Evolutionary conservation across 2,113 vertebrate species (phyloP), one percentile per base, ranked within the genome.

Genomic region (Cheirogaleus medius): DNA sequence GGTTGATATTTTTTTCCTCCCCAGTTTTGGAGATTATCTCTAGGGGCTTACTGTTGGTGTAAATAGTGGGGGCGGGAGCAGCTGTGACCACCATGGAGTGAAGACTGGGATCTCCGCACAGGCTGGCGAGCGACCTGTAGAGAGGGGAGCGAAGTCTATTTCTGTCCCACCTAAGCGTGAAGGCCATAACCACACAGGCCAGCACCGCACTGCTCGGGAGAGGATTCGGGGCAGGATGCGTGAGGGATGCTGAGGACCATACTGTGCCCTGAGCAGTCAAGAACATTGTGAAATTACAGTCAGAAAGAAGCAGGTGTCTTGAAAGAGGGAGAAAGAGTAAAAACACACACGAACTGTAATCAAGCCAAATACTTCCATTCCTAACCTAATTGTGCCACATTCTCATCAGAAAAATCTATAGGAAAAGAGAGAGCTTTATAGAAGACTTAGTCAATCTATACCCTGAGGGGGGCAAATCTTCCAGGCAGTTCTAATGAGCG

Each of bases 241-340:
- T 39, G n/a, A 8, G 44, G 87, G 73, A 74, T 37, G 49, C 74
- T 37, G 25, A 68, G 81, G 86, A 13, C 81, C 85, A 89, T 23
- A 47, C 0, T 89, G 85, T 37, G 49, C 34, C 32, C 77, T 8
- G 77, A 93, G 77, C n/a, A 87, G 74, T 94, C 54, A 91, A 81
- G 96, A 94, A 87, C 87, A 63, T 3, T 64, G 86, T 71, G 81
- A 87, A 85, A 89, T 63, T 39, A 78, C 42, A 85, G 69, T 66
- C 63, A 63, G 92, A 88, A 94, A 89, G 86, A 87, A 87, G 91
- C 95, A 96, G 95, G 97, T 92, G 86, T 89, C 54, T 77, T 32
- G 10, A 84, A 73, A 83, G 54, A 95, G 34, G 13, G 10, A 74
- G 76, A 73, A 54, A 87, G 23, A 90, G 14, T 18, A 68, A 78